These are phyloP conservation scores for Apodemia hepburni DNA, from an alignment of 2,888 invertebrate genomes.

Conservation along the genomic window DNA sequence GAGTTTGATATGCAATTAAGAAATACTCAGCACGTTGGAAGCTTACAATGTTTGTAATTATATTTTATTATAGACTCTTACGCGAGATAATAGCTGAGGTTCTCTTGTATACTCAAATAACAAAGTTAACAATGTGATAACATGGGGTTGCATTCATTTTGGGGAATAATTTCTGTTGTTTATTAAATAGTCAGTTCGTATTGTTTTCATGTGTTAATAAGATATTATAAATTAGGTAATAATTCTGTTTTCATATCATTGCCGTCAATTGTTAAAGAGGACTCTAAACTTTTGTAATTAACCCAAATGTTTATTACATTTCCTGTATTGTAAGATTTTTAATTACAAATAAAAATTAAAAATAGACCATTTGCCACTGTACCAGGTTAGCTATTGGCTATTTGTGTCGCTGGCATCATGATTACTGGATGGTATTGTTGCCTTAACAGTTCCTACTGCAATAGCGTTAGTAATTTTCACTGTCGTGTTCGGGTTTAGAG, in stretches of 20 bases:
- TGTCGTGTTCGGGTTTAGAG: too few relatives aligned
- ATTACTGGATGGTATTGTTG: too few relatives aligned
- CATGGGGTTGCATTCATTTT: slow-evolving; percentile 1
- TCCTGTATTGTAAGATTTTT: too few relatives aligned
- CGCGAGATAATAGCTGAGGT: slow-evolving; percentile 1
- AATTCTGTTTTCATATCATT: background rate
- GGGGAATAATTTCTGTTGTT: background rate
- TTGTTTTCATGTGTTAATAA: background rate
- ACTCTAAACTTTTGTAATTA: too few relatives aligned
- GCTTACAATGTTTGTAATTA: slow-evolving; percentile 13
- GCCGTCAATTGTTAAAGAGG: too few relatives aligned
- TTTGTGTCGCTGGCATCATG: too few relatives aligned
- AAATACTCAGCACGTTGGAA: slow-evolving; percentile 11
- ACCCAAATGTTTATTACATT: too few relatives aligned
- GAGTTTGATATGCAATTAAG: slow-evolving; percentile 11
- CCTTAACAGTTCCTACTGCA: too few relatives aligned
- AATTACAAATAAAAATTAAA: too few relatives aligned
- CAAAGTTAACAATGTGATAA: slow-evolving; percentile 11
- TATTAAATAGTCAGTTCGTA: background rate
- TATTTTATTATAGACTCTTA: slow-evolving; percentile 11
- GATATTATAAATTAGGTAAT: background rate
- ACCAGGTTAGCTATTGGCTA: too few relatives aligned
- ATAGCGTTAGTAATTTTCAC: too few relatives aligned
- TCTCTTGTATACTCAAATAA: slow-evolving; percentile 4
- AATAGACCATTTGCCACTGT: too few relatives aligned